Evolutionary conservation across 2,797 vertebrate species (phyloP), one percentile per base, ranked within the genome.

Genomic region (Acridotheres tristis): DNA sequence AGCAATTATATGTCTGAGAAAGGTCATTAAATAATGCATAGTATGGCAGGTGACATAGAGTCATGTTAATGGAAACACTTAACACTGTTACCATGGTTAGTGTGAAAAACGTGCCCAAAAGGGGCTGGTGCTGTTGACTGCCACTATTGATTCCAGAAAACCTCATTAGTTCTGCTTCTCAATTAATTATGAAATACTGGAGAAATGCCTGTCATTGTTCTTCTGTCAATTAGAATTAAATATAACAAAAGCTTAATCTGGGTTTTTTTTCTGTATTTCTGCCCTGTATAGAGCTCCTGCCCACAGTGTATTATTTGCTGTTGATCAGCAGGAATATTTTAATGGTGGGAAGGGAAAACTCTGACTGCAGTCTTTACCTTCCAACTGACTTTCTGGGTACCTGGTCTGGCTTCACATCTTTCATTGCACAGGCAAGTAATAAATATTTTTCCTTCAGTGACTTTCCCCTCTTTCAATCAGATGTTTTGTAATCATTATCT

Each of bases 111-210:
- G 38, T 80, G 42, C 45, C 76, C 74, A 62, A 93, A 96, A 93
- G 67, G 34, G 67, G 45, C 18, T 32, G 36, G 38, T 34, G 53
- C 85, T 82, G 26, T 61, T 78, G 61, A 20, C 69, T 91, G 69
- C 74, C n/a, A 21, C 53, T 81, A 86, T 36, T 81, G 75, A 91
- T 90, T 93, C 74, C 62, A 79, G 90, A 88, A 85, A 88, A 76
- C 25, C 76, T 94, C 81, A 80, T 96, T 96, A 93, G 66, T 78
- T 95, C 76, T 95, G 66, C 83, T 88, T 86, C 85, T 81, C 62
- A 65, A 58, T 77, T 86, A 86, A 62, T 88, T 89, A 88, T 17
- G 38, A 92, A 91, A 81, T 86, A 55, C 89, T 86, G 53, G 69
- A 91, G 72, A 94, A 91, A 78, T 89, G 72, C 51, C 59, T 88